Percentiles rank a stretch among this genome's conserved stretches.
Conservation (phyloP, 2,113 vertebrate genomes). For the Carollia perspicillata region DNA sequence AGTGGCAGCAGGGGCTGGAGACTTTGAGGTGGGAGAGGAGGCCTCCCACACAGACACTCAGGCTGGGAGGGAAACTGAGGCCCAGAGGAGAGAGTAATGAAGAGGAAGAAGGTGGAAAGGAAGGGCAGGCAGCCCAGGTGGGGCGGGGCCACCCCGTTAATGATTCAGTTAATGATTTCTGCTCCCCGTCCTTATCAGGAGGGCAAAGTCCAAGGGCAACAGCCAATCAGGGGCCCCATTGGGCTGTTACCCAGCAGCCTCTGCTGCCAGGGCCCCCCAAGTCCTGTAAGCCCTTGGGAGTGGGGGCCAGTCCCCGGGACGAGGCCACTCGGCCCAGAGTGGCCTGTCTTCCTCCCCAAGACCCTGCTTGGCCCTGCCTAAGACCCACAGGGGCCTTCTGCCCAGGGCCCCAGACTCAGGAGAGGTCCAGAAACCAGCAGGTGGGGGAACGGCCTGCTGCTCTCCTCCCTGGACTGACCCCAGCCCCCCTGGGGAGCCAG, state of each 20-base stretch:
- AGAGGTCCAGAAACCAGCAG: background rate
- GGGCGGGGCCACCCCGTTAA: slow-evolving; percentile 78
- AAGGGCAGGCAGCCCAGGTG: background rate
- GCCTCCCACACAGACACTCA: background rate
- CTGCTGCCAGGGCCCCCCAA: background rate
- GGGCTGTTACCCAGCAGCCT: slow-evolving; percentile 68
- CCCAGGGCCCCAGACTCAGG: background rate
- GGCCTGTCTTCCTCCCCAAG: background rate
- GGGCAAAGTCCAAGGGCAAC: slow-evolving; percentile 83
- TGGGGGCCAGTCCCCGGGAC: background rate
- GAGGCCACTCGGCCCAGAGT: background rate
- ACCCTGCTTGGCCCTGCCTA: background rate
- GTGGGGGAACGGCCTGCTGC: background rate
- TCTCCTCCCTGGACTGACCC: background rate
- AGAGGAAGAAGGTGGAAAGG: slow-evolving; percentile 25
- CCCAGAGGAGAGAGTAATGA: background rate
- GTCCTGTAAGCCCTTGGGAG: background rate
- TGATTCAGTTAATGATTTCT: slow-evolving; percentile 81
- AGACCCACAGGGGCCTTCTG: background rate
- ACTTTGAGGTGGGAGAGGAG: background rate
- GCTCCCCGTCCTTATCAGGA: slow-evolving; percentile 78
- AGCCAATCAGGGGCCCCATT: slow-evolving; percentile 35
- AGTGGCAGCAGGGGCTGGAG: background rate
- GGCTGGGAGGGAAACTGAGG: slow-evolving; percentile 50
- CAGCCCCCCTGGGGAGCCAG: background rate